phyloP scores from a whole-genome alignment of 2,797 vertebrate species.

The Phylloscopus collybita region DNA sequence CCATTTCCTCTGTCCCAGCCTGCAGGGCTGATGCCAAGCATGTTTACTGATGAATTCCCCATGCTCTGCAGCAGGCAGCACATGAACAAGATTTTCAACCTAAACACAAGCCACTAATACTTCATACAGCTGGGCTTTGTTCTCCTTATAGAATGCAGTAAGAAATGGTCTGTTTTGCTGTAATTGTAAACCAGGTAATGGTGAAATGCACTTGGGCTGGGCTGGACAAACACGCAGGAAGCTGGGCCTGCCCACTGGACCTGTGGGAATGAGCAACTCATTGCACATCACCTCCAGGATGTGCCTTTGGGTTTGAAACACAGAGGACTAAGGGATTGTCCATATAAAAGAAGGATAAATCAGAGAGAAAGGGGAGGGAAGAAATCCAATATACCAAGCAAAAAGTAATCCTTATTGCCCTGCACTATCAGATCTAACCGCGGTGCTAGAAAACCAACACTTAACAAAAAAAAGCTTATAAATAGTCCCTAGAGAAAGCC shows the following conservation, averaged over 20 bases:
- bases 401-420: background rate
- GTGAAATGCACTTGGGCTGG: background rate
- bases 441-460: background rate
- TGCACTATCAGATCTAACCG: background rate
- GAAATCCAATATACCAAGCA: background rate
- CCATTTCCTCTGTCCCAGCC: background rate
- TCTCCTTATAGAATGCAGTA: background rate
- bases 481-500: background rate
- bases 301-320: background rate
- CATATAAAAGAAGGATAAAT: background rate
- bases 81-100: background rate
- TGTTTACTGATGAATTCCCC: background rate
- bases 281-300: background rate
- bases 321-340: background rate
- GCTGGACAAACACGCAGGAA: background rate
- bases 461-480: background rate
- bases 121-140: background rate
- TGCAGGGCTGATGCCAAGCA: background rate
- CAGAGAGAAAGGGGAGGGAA: background rate
- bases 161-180: background rate
- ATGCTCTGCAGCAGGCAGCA: background rate
- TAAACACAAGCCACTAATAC: background rate
- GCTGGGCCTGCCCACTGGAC: background rate
- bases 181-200: background rate
- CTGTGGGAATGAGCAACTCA: background rate